phyloP scores from a whole-genome alignment of 1,140 invertebrate species.

The Drosophila micromelanica region DNA sequence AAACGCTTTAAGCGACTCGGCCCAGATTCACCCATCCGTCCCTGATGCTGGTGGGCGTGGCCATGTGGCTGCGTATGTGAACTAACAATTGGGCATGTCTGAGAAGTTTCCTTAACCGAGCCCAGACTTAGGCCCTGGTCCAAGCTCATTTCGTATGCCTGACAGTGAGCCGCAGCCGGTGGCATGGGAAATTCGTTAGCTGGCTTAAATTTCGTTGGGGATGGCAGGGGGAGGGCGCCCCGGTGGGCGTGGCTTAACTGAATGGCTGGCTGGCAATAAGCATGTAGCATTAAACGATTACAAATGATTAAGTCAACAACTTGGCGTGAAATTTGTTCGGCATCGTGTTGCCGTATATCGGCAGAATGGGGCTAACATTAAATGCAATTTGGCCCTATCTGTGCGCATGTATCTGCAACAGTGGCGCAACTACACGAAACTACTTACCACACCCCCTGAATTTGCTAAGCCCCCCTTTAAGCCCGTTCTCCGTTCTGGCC shows the following conservation, averaged over 20 bases:
- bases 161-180: constrained; percentile 13
- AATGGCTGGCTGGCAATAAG: constrained; percentile 33
- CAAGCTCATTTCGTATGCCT: constrained; percentile 57
- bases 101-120: constrained; percentile 53
- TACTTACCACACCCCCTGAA: background rate
- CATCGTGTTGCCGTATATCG: constrained; percentile 14
- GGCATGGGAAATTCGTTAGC: constrained; percentile 4
- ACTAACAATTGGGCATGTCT: constrained; percentile 75
- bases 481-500: no score
- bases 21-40: constrained; percentile 1
- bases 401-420: constrained; percentile 7
- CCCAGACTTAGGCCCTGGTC: background rate
- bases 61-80: constrained; percentile 60
- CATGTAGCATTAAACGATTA: constrained; percentile 63
- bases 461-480: no score
- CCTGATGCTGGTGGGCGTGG: constrained; percentile 2
- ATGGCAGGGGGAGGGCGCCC: no score
- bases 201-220: background rate
- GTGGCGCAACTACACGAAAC: background rate
- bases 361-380: constrained; percentile 17
- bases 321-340: constrained; percentile 56
- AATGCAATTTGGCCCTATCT: constrained; percentile 45
- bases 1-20: constrained; percentile 60
- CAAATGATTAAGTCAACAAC: constrained; percentile 67
- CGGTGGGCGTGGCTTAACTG: constrained; percentile 7